Conservation (phyloP, 1,140 invertebrate species). For the Thaumetopoea pityocampa region DNA sequence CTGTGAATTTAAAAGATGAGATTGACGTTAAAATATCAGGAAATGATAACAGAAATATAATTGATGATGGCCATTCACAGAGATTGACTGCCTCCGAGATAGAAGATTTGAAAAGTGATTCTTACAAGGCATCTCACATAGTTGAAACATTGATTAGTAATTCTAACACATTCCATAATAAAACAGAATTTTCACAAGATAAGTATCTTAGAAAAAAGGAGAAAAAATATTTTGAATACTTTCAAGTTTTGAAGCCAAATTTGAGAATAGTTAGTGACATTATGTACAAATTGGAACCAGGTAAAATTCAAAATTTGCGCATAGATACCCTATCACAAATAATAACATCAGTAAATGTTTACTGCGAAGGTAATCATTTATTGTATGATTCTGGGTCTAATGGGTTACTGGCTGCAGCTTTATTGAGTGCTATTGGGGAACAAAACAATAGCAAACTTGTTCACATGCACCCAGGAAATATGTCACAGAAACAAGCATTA, state of each 20-base stretch:
- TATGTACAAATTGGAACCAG: slow-evolving; percentile 85
- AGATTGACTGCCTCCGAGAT: slow-evolving; percentile 90
- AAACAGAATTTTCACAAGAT: slow-evolving; percentile 95
- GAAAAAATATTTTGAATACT: slow-evolving; percentile 90
- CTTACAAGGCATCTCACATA: slow-evolving; percentile 87
- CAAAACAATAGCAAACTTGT: slow-evolving; percentile 80
- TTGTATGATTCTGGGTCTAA: slow-evolving; percentile 92
- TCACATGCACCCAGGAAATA: slow-evolving; percentile 87
- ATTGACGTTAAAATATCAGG: slow-evolving; percentile 78
- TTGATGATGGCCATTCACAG: slow-evolving; percentile 91
- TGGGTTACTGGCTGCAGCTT: slow-evolving; percentile 88
- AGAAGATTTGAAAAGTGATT: slow-evolving; percentile 82
- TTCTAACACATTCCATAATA: slow-evolving; percentile 89
- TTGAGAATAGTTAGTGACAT: slow-evolving; percentile 86
- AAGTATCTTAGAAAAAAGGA: slow-evolving; percentile 97
- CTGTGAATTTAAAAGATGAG: slow-evolving; percentile 72
- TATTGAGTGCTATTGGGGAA: slow-evolving; percentile 84
- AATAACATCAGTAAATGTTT: slow-evolving; percentile 87
- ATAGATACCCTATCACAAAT: slow-evolving; percentile 93
- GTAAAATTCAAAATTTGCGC: slow-evolving; percentile 87
- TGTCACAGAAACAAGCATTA: slow-evolving; percentile 85
- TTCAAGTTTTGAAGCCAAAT: slow-evolving; percentile 85
- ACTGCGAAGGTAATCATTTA: slow-evolving; percentile 85
- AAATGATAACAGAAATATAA: slow-evolving; percentile 89
- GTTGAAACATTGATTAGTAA: slow-evolving; percentile 92